Conservation (phyloP, 2,888 invertebrate genomes). For the Polydrusus cervinus region DNA sequence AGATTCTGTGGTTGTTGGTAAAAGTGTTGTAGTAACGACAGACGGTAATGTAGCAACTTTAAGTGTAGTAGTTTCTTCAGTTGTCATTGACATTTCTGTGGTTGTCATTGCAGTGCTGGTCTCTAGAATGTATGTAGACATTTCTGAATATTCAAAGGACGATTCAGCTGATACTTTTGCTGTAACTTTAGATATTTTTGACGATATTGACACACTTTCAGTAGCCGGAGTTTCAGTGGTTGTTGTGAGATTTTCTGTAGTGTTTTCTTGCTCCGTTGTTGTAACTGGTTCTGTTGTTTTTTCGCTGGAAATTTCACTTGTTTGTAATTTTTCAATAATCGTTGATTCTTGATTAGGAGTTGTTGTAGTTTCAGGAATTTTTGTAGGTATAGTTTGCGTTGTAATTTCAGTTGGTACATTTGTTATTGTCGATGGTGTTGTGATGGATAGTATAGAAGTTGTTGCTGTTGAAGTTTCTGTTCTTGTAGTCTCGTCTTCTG, state of each 20-base stretch:
- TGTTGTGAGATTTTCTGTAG: conserved; percentile 1
- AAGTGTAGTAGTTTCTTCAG: conserved; percentile 1
- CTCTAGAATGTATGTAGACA: conserved; percentile 34
- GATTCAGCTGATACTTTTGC: conserved; percentile 34
- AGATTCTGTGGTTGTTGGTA: neutral
- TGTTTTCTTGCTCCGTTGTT: neutral
- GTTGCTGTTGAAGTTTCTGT: neutral
- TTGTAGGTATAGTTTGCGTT: conserved; percentile 3
- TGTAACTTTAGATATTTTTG: conserved; percentile 18
- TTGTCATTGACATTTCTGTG: conserved; percentile 2
- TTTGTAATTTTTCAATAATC: neutral
- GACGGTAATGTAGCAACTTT: neutral
- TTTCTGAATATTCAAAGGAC: conserved; percentile 37
- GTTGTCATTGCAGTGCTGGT: conserved; percentile 38
- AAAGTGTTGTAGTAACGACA: conserved; percentile 3
- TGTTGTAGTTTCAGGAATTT: neutral
- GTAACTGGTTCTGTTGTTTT: conserved; percentile 3
- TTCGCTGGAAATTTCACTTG: neutral
- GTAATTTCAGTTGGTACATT: neutral
- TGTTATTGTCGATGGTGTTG: neutral
- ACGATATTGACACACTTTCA: conserved; percentile 50
- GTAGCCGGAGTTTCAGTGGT: conserved; percentile 57
- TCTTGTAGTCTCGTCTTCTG: neutral
- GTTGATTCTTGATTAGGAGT: neutral
- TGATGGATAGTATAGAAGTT: neutral